Percentiles rank a stretch among this genome's conserved stretches.
These are phyloP conservation scores for Etheostoma spectabile DNA, from an alignment of 2,113 vertebrate species.

Conservation along the genomic window DNA sequence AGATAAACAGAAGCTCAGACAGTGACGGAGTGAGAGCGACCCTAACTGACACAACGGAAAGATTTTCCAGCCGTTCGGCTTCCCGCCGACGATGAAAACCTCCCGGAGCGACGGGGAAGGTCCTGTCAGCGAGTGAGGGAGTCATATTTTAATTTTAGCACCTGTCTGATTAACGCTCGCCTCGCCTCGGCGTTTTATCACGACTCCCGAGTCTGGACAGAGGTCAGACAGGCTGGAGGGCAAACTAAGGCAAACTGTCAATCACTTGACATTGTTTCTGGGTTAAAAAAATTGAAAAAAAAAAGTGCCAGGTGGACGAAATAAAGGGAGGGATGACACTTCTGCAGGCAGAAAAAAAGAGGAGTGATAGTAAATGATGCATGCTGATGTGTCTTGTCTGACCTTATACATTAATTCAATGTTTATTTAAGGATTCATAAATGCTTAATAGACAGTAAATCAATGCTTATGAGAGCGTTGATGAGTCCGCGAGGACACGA, in stretches of 20 bases:
- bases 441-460: conserved; percentile 58
- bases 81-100: conserved; percentile 6
- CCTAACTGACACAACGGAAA: no score
- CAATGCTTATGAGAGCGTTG: conserved; percentile 59
- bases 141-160: conserved; percentile 50
- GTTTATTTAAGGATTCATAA: conserved; percentile 53
- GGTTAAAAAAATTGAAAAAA: background rate
- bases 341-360: background rate
- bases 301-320: background rate
- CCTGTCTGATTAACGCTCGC: conserved; percentile 43
- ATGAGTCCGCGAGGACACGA: conserved; percentile 40
- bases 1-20: conserved; percentile 27
- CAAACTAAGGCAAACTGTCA: conserved; percentile 27
- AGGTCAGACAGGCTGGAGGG: conserved; percentile 34
- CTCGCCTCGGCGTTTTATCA: background rate
- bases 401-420: conserved; percentile 48
- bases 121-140: conserved; percentile 17
- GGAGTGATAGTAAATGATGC: background rate
- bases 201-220: background rate
- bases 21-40: conserved; percentile 13
- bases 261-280: conserved; percentile 22
- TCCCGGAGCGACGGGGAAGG: conserved; percentile 28
- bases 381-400: conserved; percentile 43
- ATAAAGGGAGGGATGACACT: background rate
- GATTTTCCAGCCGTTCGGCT: background rate